Evolutionary conservation across 2,888 invertebrate genomes (phyloP).

Genomic region (Parnassius mnemosyne): DNA sequence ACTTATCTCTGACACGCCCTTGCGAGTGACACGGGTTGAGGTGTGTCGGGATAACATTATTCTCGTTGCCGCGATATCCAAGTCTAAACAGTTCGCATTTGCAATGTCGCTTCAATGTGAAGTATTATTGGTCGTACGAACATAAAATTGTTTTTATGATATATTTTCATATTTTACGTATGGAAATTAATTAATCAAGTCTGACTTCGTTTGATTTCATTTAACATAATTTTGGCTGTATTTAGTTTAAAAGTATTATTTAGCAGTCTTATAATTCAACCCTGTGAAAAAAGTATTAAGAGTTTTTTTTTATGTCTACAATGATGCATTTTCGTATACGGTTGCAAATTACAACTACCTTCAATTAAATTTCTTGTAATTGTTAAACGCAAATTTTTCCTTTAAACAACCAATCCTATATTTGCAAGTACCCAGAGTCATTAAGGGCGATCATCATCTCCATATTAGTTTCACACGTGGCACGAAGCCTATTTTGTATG

Average conservation of each 20-base stretch:
- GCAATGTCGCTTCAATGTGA: conserved; percentile 55
- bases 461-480: conserved; percentile 75
- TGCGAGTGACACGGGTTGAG: conserved; percentile 71
- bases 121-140: conserved; percentile 53
- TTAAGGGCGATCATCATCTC: conserved; percentile 65
- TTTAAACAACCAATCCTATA: background rate
- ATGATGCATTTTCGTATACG: too few species aligned
- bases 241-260: too few species aligned
- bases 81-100: conserved; percentile 73
- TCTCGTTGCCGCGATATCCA: conserved; percentile 69
- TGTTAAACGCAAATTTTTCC: too few species aligned
- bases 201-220: too few species aligned
- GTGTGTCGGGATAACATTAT: conserved; percentile 77
- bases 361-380: too few species aligned
- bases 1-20: conserved; percentile 77
- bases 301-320: too few species aligned
- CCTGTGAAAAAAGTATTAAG: too few species aligned
- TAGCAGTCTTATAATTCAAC: too few species aligned
- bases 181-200: too few species aligned
- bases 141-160: conserved; percentile 13
- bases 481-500: conserved; percentile 67
- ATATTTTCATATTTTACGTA: too few species aligned
- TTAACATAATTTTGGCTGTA: too few species aligned
- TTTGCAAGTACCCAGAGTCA: conserved; percentile 43
- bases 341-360: too few species aligned